These are phyloP conservation scores for Microtus agrestis DNA, from an alignment of 2,797 vertebrate species.

Conservation along the genomic window DNA sequence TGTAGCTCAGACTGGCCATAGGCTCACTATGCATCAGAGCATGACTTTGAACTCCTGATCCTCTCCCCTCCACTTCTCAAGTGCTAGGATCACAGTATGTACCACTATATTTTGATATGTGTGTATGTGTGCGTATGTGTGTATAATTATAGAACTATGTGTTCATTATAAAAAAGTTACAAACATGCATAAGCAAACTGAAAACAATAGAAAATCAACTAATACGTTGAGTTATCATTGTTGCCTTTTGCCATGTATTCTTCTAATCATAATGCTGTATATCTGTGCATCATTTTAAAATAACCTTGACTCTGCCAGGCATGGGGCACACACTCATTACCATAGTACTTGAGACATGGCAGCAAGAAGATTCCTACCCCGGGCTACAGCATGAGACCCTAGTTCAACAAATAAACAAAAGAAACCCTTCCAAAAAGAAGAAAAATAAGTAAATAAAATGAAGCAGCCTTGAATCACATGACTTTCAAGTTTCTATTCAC, in stretches of 20 bases:
- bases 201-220: not conserved
- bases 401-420: not conserved
- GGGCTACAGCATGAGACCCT: not conserved
- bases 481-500: slow-evolving; percentile 33
- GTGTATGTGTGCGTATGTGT: too few relatives aligned
- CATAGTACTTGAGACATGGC: not conserved
- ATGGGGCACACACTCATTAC: not conserved
- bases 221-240: not conserved
- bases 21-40: not conserved
- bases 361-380: not conserved
- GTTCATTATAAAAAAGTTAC: not conserved
- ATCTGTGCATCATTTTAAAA: not conserved
- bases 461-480: not conserved
- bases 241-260: not conserved
- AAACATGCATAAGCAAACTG: not conserved
- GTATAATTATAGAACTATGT: not conserved
- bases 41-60: not conserved
- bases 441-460: not conserved
- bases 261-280: not conserved
- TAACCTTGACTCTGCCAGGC: not conserved
- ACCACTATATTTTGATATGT: too few relatives aligned
- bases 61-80: not conserved
- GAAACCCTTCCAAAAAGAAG: not conserved
- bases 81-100: not conserved
- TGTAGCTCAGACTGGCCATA: not conserved